phyloP scores from a whole-genome alignment of 2,113 vertebrate species.

The Strix aluco region DNA sequence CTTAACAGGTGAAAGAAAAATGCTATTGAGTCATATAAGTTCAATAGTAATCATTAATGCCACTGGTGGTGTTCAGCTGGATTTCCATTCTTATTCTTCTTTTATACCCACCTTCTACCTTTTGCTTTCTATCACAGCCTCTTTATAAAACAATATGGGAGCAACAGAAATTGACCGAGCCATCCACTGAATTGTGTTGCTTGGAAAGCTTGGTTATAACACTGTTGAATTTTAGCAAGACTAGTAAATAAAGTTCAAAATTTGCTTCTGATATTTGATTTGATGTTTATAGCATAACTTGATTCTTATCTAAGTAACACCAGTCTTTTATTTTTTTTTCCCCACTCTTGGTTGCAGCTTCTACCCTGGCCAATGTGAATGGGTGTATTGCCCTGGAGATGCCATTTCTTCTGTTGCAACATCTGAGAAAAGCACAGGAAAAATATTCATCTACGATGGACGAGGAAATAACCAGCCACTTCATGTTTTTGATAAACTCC shows the following conservation, averaged over 20 bases:
- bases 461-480: constrained; percentile 88
- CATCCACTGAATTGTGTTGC: neutral
- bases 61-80: neutral
- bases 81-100: neutral
- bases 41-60: neutral
- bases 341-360: constrained; percentile 75
- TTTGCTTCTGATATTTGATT: neutral
- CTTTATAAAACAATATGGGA: neutral
- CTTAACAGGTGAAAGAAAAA: neutral
- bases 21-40: neutral
- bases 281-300: neutral
- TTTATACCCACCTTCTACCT: neutral
- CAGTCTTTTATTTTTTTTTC: neutral
- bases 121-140: neutral
- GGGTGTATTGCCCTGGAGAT: constrained; percentile 97
- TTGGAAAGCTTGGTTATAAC: neutral
- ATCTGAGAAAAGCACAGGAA: constrained; percentile 94
- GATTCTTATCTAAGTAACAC: neutral
- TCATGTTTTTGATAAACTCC: constrained; percentile 92
- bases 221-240: neutral
- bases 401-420: constrained; percentile 94
- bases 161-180: neutral
- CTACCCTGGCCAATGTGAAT: constrained; percentile 92
- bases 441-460: constrained; percentile 95
- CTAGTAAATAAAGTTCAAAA: neutral